Conservation (phyloP, 2,113 vertebrate genomes). For the Empidonax alnorum region DNA sequence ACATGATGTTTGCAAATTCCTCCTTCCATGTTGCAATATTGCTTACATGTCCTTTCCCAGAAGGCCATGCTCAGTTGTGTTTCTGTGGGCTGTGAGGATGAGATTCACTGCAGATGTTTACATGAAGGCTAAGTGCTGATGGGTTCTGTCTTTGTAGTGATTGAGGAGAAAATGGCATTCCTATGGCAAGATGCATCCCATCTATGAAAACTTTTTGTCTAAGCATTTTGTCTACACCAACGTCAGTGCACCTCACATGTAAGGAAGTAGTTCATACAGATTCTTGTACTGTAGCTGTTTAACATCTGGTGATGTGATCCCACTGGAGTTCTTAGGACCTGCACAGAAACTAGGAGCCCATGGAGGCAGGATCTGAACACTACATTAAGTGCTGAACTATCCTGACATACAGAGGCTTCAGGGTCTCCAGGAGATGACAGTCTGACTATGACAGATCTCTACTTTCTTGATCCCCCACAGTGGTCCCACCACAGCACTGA, state of each 20-base stretch:
- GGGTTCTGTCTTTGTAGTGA: background rate
- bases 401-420: background rate
- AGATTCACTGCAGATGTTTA: background rate
- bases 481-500: background rate
- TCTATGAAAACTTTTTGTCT: background rate
- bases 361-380: background rate
- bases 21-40: background rate
- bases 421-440: background rate
- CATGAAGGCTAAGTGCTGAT: background rate
- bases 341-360: background rate
- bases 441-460: background rate
- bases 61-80: background rate
- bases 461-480: background rate
- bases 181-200: background rate
- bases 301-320: background rate
- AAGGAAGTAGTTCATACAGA: background rate
- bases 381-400: background rate
- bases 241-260: background rate
- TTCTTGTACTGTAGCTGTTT: background rate
- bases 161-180: background rate
- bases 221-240: background rate
- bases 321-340: background rate
- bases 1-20: background rate
- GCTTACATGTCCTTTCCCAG: background rate
- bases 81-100: background rate